These are phyloP conservation scores for Epinotia demarniana DNA, from an alignment of 2,888 invertebrate species.

Conservation along the genomic window DNA sequence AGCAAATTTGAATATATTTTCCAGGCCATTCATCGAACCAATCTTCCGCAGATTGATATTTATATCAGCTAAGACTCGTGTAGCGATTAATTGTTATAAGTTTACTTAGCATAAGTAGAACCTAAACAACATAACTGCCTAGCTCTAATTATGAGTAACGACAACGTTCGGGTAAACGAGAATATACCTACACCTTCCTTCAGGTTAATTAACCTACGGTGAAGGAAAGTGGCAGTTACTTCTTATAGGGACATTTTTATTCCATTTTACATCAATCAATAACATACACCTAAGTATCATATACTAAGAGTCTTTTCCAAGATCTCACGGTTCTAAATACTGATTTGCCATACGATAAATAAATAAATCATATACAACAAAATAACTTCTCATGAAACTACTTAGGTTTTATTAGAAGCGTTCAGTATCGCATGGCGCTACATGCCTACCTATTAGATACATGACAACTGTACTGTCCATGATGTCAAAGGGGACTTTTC, in stretches of 20 bases:
- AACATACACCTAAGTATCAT: too few species aligned
- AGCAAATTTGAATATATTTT: not conserved
- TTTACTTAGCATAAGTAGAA: conserved; percentile 42
- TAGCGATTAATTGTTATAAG: conserved; percentile 39
- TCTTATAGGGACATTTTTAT: not conserved
- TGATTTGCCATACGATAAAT: too few species aligned
- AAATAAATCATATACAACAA: too few species aligned
- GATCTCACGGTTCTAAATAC: too few species aligned
- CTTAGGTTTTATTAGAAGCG: too few species aligned
- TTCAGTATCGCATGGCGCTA: too few species aligned
- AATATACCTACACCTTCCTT: conserved; percentile 22
- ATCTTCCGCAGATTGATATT: conserved; percentile 38
- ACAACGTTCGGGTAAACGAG: conserved; percentile 29
- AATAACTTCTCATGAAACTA: too few species aligned
- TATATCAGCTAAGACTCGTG: conserved; percentile 17
- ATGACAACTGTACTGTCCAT: too few species aligned
- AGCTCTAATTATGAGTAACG: conserved; percentile 41
- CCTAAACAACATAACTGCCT: conserved; percentile 34
- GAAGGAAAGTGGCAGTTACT: conserved; percentile 15
- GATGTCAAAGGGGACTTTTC: too few species aligned
- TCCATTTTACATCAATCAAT: not conserved
- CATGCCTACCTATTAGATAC: too few species aligned
- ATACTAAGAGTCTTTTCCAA: too few species aligned
- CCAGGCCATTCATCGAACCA: conserved; percentile 7
- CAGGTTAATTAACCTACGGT: conserved; percentile 36